Percentiles rank a stretch among this genome's conserved stretches.
These are phyloP conservation scores for Saguinus midas DNA, from an alignment of 2,113 vertebrate species.

Conservation along the genomic window DNA sequence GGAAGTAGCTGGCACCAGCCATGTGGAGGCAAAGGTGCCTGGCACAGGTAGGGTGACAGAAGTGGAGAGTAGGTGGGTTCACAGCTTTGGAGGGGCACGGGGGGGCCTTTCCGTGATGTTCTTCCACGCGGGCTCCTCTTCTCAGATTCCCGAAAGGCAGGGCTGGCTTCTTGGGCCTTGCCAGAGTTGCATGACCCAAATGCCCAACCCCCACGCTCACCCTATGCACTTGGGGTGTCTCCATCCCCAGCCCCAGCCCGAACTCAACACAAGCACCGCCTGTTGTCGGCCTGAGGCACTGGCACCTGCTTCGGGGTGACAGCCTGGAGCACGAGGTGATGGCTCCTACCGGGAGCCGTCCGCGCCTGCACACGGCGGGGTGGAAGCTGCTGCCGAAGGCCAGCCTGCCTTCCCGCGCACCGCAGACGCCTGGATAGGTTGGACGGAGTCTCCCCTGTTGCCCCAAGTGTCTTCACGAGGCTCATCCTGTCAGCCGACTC, in stretches of 20 bases:
- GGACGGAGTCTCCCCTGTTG: neutral
- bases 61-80: neutral
- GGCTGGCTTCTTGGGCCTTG: neutral
- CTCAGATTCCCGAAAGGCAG: neutral
- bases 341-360: neutral
- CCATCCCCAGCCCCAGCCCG: neutral
- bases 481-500: neutral
- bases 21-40: neutral
- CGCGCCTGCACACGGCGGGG: too few species aligned
- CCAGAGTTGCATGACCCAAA: too few species aligned
- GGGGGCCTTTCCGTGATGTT: too few species aligned
- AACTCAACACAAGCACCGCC: neutral
- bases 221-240: neutral
- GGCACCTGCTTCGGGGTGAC: neutral
- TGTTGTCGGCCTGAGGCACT: neutral
- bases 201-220: neutral
- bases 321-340: too few species aligned
- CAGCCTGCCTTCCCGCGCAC: neutral
- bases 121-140: accelerated
- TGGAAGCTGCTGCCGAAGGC: neutral
- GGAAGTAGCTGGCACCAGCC: neutral
- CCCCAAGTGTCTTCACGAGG: neutral
- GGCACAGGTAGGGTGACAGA: neutral
- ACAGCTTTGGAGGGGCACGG: too few species aligned
- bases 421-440: accelerated